A percentile compares a stretch with the other conserved stretches of the same genome.
These are phyloP conservation scores for Tenthredo distinguenda DNA, from an alignment of 2,888 invertebrate genomes.

Conservation along the genomic window DNA sequence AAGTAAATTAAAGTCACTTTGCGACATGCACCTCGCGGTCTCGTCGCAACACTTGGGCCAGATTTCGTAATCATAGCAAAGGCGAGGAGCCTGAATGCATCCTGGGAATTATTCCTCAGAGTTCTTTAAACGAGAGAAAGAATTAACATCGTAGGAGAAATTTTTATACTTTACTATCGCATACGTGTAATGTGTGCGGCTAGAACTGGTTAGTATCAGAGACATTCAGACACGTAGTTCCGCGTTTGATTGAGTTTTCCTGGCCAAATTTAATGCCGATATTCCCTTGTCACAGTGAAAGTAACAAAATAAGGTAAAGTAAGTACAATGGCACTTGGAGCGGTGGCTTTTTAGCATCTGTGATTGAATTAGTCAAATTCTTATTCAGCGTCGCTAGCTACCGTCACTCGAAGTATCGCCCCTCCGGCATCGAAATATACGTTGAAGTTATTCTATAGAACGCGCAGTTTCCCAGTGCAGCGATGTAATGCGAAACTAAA, in stretches of 20 bases:
- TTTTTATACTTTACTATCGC: background rate
- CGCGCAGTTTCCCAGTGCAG: slow-evolving; percentile 61
- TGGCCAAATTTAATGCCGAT: background rate
- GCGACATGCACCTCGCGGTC: background rate
- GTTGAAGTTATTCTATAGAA: slow-evolving; percentile 36
- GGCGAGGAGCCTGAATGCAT: background rate
- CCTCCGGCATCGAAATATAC: slow-evolving; percentile 51
- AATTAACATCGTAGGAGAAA: background rate
- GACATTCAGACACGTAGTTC: background rate
- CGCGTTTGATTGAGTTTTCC: background rate
- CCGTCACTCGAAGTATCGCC: slow-evolving; percentile 53
- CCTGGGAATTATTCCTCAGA: background rate
- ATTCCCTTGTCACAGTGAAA: slow-evolving; percentile 41
- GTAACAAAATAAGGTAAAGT: slow-evolving; percentile 64
- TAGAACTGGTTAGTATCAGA: background rate
- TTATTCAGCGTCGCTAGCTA: slow-evolving; percentile 61
- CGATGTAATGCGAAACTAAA: slow-evolving; percentile 76
- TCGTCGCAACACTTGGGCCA: background rate
- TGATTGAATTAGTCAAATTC: slow-evolving; percentile 75
- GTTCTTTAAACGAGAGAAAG: background rate
- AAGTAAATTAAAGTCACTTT: slow-evolving; percentile 25
- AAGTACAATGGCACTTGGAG: slow-evolving; percentile 65
- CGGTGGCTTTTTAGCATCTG: slow-evolving; percentile 73
- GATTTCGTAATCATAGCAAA: background rate
- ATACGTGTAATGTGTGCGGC: background rate